Evolutionary conservation across 2,888 invertebrate genomes (phyloP), one percentile per base, ranked within the genome.

Genomic region (Amblyteles armatorius): DNA sequence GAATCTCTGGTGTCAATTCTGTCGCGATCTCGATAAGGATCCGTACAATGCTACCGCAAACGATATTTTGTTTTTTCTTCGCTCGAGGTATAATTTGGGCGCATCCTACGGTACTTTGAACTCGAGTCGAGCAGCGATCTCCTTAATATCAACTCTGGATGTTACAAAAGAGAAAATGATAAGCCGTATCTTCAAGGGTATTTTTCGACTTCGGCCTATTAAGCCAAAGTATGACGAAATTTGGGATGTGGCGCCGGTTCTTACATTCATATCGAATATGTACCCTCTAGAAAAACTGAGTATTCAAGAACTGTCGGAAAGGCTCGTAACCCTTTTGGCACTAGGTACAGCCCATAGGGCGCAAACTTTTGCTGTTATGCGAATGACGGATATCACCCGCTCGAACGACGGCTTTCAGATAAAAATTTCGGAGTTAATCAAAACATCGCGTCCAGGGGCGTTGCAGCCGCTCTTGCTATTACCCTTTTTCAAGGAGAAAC

Each of bases 101-200:
- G 71, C 79, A 19, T 55, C 79, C 36, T 79, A 72, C 16, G 79
- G 72, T 19, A 72, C 63, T 13, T 65, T 79, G n/a, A 72, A 72
- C 50, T 72, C 63, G 33, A 22, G 50, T 3, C 63, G 79, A 63
- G 44, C 79, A 26, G 72, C 79, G 19, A 50, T 79, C 6, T 60
- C 79, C 5, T 48, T 79, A 79, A 71, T 79, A 26, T 65, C 48
- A 50, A 29, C 33, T n/a, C 29, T 4, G 9, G 71, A 71, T 7
- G 72, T 72, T 40, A 22, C 73, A 1, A 60, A 73, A 6, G 19
- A 40, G 3, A 9, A 33, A 19, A 40, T 60, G 5, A 60, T 73
- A 22, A 44, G 57, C 40, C 57, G 60, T 16, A 60, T 73, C 7
- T 73, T 73, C 29, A 73, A 60, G 36, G 72, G 72, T 9, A 40